Conservation (phyloP, 2,888 invertebrate species). For the Drosophila yooni region DNA sequence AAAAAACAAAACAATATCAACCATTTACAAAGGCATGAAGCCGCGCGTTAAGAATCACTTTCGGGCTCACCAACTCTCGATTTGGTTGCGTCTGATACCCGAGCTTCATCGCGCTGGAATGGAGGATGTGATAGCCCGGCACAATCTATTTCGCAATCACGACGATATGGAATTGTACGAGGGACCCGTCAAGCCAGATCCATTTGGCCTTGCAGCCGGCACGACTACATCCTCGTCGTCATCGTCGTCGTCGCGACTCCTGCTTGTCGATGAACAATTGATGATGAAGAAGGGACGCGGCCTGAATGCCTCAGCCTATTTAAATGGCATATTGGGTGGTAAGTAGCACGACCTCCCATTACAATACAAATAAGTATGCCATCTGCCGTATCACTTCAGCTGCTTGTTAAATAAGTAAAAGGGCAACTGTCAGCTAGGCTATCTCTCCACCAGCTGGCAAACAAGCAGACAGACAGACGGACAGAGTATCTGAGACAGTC, state of each 20-base stretch:
- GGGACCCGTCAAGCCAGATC: slow-evolving; percentile 94
- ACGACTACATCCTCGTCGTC: slow-evolving; percentile 42
- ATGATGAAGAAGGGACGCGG: slow-evolving; percentile 82
- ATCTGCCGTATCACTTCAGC: slow-evolving; percentile 11
- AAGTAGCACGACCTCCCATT: slow-evolving; percentile 61
- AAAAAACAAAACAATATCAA: background rate
- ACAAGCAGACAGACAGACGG: background rate
- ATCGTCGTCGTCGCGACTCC: slow-evolving; percentile 74
- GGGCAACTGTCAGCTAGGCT: slow-evolving; percentile 21
- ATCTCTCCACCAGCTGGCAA: slow-evolving; percentile 14
- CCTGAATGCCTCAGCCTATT: slow-evolving; percentile 78
- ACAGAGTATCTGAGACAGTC: background rate
- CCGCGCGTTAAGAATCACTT: slow-evolving; percentile 96
- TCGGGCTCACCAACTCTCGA: slow-evolving; percentile 96
- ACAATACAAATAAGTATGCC: slow-evolving; percentile 22
- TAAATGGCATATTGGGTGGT: slow-evolving; percentile 83
- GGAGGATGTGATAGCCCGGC: slow-evolving; percentile 94
- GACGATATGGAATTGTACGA: slow-evolving; percentile 95
- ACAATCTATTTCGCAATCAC: slow-evolving; percentile 95
- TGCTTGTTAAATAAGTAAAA: slow-evolving; percentile 25
- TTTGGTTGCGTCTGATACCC: slow-evolving; percentile 97
- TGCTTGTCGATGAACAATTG: slow-evolving; percentile 83
- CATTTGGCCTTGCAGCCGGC: slow-evolving; percentile 86
- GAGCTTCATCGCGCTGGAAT: slow-evolving; percentile 95
- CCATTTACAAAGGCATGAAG: slow-evolving; percentile 90